Evolutionary conservation across 1,140 invertebrate species (phyloP), one percentile per base, ranked within the genome.

Genomic region (Elysia chlorotica): DNA sequence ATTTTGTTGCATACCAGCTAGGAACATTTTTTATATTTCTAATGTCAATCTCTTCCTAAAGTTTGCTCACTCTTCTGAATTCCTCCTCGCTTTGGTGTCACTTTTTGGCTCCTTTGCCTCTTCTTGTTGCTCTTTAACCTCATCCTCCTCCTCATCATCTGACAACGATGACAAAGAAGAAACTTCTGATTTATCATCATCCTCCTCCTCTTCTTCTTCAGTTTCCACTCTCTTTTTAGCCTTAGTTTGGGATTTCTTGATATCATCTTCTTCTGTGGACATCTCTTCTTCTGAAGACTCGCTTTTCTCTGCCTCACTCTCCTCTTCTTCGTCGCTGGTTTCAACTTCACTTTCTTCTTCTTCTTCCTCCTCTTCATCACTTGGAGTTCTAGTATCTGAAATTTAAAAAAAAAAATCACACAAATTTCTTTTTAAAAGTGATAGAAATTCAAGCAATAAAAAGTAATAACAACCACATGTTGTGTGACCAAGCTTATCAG

Each of bases 131-230:
- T 74, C 71, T 28, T 76, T 72, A 62, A 76, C 77, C 14, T 74
- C 75, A 57, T 78, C 79, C 2, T 82, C 78, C 14, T 76, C 76
- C 36, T 79, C 77, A 53, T 65, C 66, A 25, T 71, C 53, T 48
- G 65, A 67, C 23, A 23, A 23, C 21, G 56, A 57, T 2, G 65
- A 67, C n/a, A 70, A 35, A 4, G 56, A 70, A 35, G 53, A 61
- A 33, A 70, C 21, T 48, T 81, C 78, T 31, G 79, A 80, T 30
- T 80, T 76, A 30, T 80, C 80, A 53, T 77, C 76, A 10, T 74
- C 69, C 25, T 78, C 71, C n/a, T n/a, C n/a, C n/a, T n/a, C n/a
- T n/a, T n/a, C n/a, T n/a, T n/a, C n/a, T 65, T 67, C 57, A 35
- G 41, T 68, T 21, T 67, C n/a, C n/a, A n/a, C n/a, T n/a, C n/a